Conservation (phyloP, 2,113 vertebrate species). For the Phocoena phocoena region DNA sequence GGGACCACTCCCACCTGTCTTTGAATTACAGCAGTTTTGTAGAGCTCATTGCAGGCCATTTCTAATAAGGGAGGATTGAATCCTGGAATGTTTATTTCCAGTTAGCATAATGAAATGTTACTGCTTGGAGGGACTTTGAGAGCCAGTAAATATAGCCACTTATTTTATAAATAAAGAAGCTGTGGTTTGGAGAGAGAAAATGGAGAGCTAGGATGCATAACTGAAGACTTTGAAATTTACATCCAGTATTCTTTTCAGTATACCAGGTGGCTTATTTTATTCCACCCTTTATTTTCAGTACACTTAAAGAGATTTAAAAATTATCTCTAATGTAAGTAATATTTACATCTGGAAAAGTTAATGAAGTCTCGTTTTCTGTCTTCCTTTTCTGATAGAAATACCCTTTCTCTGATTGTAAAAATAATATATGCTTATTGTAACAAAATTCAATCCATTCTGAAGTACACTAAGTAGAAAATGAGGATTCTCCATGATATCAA, state of each 20-base stretch:
- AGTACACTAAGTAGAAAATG: background rate
- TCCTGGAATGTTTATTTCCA: background rate
- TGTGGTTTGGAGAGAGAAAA: background rate
- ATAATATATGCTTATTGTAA: background rate
- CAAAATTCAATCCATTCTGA: background rate
- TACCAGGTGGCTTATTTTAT: background rate
- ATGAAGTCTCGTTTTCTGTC: background rate
- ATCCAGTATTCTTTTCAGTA: background rate
- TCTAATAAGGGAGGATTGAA: background rate
- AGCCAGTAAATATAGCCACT: background rate
- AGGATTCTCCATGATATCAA: background rate
- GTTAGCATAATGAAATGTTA: background rate
- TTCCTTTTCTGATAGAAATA: conserved; percentile 10
- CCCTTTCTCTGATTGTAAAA: background rate
- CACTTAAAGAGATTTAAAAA: background rate
- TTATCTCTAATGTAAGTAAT: background rate
- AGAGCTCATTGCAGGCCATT: background rate
- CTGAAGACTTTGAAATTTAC: background rate
- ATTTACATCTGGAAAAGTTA: background rate
- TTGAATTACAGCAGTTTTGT: background rate
- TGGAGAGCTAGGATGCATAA: background rate
- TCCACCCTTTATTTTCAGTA: background rate
- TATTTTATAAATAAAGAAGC: background rate
- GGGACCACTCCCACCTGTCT: background rate
- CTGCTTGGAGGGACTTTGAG: background rate